phyloP scores from a whole-genome alignment of 2,888 invertebrate genomes.

The Hypselothyrea guttata region DNA sequence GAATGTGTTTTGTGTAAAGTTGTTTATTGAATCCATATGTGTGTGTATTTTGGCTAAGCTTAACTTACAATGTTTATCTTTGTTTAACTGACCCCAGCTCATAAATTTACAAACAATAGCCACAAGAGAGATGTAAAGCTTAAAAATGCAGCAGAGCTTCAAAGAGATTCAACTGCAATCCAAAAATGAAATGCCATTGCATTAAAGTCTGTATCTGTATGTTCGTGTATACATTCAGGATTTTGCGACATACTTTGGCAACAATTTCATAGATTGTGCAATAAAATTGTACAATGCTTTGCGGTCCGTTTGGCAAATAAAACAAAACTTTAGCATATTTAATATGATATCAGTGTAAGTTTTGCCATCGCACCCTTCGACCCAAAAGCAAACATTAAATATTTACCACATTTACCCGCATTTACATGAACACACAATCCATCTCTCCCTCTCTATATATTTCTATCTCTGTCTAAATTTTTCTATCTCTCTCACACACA shows the following conservation, averaged over 20 bases:
- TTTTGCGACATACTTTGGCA: constrained; percentile 16
- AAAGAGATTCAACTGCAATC: constrained; percentile 11
- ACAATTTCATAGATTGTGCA: constrained; percentile 32
- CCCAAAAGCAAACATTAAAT: constrained; percentile 40
- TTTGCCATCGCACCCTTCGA: constrained; percentile 10
- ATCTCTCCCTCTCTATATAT: too few species aligned
- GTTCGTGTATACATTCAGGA: constrained; percentile 1
- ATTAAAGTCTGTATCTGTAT: constrained; percentile 9
- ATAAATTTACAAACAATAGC: constrained; percentile 44
- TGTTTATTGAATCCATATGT: constrained; percentile 9
- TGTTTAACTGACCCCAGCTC: constrained; percentile 42
- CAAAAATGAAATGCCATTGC: constrained; percentile 20
- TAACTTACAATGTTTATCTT: constrained; percentile 48
- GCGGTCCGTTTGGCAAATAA: constrained; percentile 39
- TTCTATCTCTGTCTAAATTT: too few species aligned
- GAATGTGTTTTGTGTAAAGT: constrained; percentile 11
- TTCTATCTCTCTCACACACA: too few species aligned
- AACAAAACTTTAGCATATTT: constrained; percentile 43
- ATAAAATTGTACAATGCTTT: constrained; percentile 40
- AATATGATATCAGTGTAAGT: constrained; percentile 30
- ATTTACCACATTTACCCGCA: constrained; percentile 49
- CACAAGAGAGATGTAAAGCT: neutral
- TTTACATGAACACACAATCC: constrained; percentile 34
- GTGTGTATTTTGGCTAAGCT: constrained; percentile 8
- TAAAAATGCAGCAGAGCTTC: constrained; percentile 1